Conservation (phyloP, 2,113 vertebrate species). For the Apodemus speciosus region DNA sequence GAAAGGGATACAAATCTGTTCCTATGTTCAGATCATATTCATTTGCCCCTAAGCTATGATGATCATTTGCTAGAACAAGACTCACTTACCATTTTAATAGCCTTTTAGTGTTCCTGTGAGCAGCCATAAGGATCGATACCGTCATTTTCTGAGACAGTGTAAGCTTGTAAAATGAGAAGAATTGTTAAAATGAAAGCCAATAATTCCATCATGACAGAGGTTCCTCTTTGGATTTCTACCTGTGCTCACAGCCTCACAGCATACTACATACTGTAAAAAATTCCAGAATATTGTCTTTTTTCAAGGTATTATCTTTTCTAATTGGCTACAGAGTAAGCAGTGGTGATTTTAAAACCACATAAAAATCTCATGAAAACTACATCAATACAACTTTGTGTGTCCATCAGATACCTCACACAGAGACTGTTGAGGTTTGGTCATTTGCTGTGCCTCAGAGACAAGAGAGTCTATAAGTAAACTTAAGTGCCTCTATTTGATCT, state of each 20-base stretch:
- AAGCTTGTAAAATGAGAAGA: constrained; percentile 57
- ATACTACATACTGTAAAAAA: not conserved
- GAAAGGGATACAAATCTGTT: not conserved
- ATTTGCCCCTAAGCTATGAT: not conserved
- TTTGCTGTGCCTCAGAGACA: too few species aligned
- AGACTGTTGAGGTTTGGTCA: not conserved
- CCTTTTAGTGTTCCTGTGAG: not conserved
- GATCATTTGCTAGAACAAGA: not conserved
- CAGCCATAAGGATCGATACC: not conserved
- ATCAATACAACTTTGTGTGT: not conserved
- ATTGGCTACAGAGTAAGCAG: not conserved
- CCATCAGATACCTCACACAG: not conserved
- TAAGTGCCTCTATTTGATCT: too few species aligned
- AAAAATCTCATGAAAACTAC: not conserved
- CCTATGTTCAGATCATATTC: not conserved
- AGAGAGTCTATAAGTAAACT: too few species aligned
- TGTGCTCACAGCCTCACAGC: not conserved
- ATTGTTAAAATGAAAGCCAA: constrained; percentile 19
- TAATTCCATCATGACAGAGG: not conserved
- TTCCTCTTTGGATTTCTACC: not conserved
- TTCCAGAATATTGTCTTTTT: not conserved
- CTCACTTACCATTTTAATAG: constrained; percentile 46
- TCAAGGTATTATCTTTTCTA: not conserved
- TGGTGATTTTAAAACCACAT: not conserved
- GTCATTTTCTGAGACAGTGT: constrained; percentile 8